Evolutionary conservation across 2,797 vertebrate species (phyloP).

Genomic region (Delichon dasypus): DNA sequence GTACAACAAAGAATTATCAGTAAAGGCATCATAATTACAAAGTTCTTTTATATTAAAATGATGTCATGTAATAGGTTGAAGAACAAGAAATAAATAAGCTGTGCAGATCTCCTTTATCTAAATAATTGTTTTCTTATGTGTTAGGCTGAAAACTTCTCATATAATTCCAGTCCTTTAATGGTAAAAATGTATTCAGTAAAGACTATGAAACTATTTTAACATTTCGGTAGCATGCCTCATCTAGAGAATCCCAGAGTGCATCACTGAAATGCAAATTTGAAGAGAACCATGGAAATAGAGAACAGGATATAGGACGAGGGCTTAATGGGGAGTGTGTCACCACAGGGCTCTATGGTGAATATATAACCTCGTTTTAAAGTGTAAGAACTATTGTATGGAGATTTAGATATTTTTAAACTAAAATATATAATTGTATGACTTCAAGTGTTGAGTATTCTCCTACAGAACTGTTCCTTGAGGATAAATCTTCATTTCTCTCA

Average conservation of each 20-base stretch:
- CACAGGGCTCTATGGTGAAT: neutral
- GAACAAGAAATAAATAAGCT: constrained; percentile 60
- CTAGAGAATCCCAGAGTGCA: neutral
- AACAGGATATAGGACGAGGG: neutral
- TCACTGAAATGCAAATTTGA: neutral
- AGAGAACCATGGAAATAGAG: neutral
- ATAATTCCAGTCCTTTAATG: constrained; percentile 3
- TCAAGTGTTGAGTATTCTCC: neutral
- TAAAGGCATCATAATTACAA: constrained; percentile 53
- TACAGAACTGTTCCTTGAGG: neutral
- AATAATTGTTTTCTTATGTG: constrained; percentile 42
- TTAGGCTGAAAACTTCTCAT: neutral
- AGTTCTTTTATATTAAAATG: constrained; percentile 59
- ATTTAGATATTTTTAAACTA: neutral
- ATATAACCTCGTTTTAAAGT: neutral
- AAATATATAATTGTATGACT: neutral
- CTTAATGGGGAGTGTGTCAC: neutral
- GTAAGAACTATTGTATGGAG: neutral
- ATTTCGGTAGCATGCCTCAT: neutral
- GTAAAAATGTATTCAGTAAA: neutral
- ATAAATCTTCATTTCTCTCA: neutral
- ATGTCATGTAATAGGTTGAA: constrained; percentile 65
- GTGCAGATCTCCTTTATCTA: constrained; percentile 39
- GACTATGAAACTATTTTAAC: neutral
- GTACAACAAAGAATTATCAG: constrained; percentile 57